Percentiles rank a stretch among this genome's conserved stretches.
phyloP scores from a whole-genome alignment of 2,888 invertebrate genomes.

The Pachliopta kotzebuea region DNA sequence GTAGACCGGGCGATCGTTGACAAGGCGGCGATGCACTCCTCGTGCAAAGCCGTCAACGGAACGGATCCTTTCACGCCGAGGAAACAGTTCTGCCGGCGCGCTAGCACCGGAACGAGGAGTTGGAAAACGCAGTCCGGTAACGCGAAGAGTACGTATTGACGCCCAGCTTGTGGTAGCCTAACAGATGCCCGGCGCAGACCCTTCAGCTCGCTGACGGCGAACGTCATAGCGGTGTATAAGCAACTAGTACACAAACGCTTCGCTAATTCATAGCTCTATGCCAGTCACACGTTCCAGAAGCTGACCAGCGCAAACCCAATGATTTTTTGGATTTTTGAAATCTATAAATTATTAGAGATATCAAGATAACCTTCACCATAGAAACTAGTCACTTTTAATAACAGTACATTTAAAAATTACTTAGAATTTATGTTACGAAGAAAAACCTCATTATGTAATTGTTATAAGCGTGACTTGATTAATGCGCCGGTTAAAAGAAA shows the following conservation, averaged over 20 bases:
- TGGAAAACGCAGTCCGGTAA: conserved; percentile 73
- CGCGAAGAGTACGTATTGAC: conserved; percentile 71
- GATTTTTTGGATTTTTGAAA: too few relatives aligned
- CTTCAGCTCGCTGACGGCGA: conserved; percentile 18
- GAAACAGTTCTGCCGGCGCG: conserved; percentile 65
- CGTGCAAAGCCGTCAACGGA: conserved; percentile 64
- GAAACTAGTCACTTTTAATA: too few relatives aligned
- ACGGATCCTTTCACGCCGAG: conserved; percentile 45
- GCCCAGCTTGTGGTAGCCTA: conserved; percentile 33
- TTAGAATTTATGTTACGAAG: too few relatives aligned
- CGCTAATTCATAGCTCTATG: neutral
- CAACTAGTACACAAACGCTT: too few relatives aligned
- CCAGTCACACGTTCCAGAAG: too few relatives aligned
- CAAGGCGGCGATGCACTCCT: conserved; percentile 54
- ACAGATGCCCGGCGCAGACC: conserved; percentile 12
- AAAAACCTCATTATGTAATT: too few relatives aligned
- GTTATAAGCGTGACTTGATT: too few relatives aligned
- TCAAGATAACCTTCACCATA: too few relatives aligned
- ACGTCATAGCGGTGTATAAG: neutral
- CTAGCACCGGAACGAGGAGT: conserved; percentile 69
- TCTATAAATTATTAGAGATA: too few relatives aligned
- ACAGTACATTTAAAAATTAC: too few relatives aligned
- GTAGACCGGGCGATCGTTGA: conserved; percentile 57
- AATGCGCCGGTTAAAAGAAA: too few relatives aligned
- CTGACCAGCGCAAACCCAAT: too few relatives aligned